A percentile compares a stretch with the other conserved stretches of the same genome.
Conservation (phyloP, 2,113 vertebrate species). For the Jaculus jaculus region DNA sequence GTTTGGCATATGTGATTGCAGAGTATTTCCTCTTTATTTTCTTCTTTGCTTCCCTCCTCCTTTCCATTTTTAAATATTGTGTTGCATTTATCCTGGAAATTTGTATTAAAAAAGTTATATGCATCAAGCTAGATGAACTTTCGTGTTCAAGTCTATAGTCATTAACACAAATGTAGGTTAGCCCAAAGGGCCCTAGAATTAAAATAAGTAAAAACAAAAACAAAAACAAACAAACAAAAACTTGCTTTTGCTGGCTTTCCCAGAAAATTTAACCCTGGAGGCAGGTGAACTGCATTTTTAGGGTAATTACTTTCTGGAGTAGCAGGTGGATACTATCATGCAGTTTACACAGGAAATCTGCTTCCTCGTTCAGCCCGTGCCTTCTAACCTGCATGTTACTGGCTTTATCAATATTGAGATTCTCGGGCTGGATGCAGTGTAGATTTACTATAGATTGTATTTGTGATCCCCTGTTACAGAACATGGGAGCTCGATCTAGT, state of each 20-base stretch:
- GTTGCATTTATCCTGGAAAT: background rate
- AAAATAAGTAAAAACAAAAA: background rate
- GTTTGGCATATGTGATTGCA: background rate
- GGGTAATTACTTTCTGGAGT: background rate
- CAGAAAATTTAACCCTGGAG: background rate
- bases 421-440: no score
- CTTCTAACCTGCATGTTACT: background rate
- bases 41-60: background rate
- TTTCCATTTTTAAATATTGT: background rate
- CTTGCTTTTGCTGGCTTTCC: no score
- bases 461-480: no score
- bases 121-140: background rate
- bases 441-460: no score
- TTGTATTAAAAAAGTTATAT: background rate
- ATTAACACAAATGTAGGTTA: background rate
- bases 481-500: no score
- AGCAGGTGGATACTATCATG: background rate
- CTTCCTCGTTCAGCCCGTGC: background rate
- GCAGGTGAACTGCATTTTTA: no score
- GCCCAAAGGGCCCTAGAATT: no score
- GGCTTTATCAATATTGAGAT: background rate
- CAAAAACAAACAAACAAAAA: no score
- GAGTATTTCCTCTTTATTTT: background rate
- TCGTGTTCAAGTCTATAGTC: background rate
- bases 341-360: background rate